Evolutionary conservation across 1,140 invertebrate species (phyloP), one percentile per base, ranked within the genome.

Genomic region (Bombus balteatus): DNA sequence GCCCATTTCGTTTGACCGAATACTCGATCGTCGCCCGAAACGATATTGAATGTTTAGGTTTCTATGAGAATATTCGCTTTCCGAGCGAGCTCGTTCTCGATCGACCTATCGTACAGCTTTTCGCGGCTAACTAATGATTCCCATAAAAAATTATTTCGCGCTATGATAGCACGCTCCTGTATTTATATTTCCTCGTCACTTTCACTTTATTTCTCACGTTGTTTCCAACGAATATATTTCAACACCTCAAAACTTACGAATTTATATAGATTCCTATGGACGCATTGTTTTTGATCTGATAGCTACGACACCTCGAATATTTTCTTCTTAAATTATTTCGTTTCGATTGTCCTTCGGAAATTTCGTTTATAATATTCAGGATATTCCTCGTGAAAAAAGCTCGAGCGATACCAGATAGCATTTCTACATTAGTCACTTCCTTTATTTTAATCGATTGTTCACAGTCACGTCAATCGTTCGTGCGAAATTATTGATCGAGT

Each of bases 1-100:
- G 41, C 59, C 72, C 72, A 62, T 76, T 83, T 34, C 41, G 34
- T 83, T 83, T 25, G 28, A 32, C 32, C 41, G 39, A 39, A 75
- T 65, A 75, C 59, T 37, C 81, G 57, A 75, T 83, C 81, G n/a
- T 71, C 39, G 32, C n/a, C 34, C 34, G 41, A 22, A 76, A 47
- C 72, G 81, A 76, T 83, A 83, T 83, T 57, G 81, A 76, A 83
- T 43, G 73, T 68, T 83, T 76, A 83, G 53, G 70, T 81, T 73
- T 34, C 39, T 59, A 57, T 22, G 66, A 73, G 43, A 53, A 80
- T 80, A 70, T 47, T 70, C 32, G 78, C 32, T 79, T 79, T 68
- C 1, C 2, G 3, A 34, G 4, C 9, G 34, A 2, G 62, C 62
- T 15, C 12, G n/a, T 25, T 37, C 22, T 73, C 70, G 13, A 81